phyloP scores from a whole-genome alignment of 1,140 invertebrate genomes.

The Drosophila pandora region DNA sequence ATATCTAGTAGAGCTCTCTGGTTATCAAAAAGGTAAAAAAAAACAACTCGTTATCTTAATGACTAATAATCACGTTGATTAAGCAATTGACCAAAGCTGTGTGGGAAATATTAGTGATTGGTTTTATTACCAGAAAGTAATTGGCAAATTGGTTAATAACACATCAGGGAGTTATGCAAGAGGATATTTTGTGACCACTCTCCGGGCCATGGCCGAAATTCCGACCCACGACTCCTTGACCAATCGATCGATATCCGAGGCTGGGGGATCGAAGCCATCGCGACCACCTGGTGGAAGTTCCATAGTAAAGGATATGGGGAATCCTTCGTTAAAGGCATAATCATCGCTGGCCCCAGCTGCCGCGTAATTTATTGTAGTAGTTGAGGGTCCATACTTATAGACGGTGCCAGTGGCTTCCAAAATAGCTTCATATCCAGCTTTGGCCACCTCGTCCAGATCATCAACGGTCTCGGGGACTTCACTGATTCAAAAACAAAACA shows the following conservation, averaged over 20 bases:
- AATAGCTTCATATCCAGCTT: slow-evolving; percentile 83
- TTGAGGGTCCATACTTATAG: slow-evolving; percentile 87
- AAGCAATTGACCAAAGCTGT: not conserved
- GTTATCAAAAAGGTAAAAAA: not conserved
- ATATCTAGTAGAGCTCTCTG: not conserved
- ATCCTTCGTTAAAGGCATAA: slow-evolving; percentile 86
- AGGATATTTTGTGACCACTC: slow-evolving; percentile 68
- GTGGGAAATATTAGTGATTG: not conserved
- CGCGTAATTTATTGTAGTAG: slow-evolving; percentile 84
- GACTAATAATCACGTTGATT: not conserved
- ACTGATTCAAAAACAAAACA: slow-evolving; percentile 11
- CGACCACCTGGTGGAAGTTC: slow-evolving; percentile 88
- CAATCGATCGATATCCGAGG: slow-evolving; percentile 85
- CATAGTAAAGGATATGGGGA: slow-evolving; percentile 88
- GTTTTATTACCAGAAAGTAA: not conserved
- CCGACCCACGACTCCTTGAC: slow-evolving; percentile 89
- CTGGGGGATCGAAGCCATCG: slow-evolving; percentile 87
- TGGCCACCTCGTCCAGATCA: slow-evolving; percentile 83
- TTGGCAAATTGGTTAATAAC: slow-evolving; percentile 8
- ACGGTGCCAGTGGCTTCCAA: slow-evolving; percentile 83
- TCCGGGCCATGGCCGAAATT: slow-evolving; percentile 83
- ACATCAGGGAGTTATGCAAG: slow-evolving; percentile 12
- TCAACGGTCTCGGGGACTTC: slow-evolving; percentile 74
- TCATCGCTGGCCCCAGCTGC: slow-evolving; percentile 87
- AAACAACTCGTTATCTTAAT: not conserved